Evolutionary conservation across 2,888 invertebrate species (phyloP).

Genomic region (Papilio elwesi): DNA sequence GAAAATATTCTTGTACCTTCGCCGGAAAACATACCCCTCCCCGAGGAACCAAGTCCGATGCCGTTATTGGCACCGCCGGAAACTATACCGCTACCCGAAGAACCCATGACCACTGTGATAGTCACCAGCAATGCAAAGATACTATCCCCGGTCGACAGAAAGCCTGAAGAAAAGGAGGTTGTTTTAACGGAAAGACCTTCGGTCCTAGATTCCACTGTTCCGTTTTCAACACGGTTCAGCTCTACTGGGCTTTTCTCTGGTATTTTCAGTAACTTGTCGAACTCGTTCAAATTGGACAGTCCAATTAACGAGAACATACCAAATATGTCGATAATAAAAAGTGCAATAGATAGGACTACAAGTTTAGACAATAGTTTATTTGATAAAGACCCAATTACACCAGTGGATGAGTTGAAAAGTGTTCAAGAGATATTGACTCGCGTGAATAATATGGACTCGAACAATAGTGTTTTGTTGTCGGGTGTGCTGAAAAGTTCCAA

Average conservation of each 20-base stretch:
- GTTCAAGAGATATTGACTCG: constrained; percentile 80
- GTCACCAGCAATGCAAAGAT: constrained; percentile 42
- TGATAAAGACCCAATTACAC: constrained; percentile 70
- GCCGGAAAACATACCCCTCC: constrained; percentile 71
- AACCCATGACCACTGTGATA: constrained; percentile 61
- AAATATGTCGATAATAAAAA: constrained; percentile 78
- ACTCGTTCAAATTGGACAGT: constrained; percentile 63
- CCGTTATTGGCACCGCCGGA: constrained; percentile 66
- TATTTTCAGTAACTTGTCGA: constrained; percentile 74
- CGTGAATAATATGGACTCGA: constrained; percentile 81
- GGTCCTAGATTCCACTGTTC: constrained; percentile 61
- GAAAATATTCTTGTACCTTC: constrained; percentile 72
- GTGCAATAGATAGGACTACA: constrained; percentile 81
- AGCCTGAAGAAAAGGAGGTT: constrained; percentile 49
- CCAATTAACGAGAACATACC: constrained; percentile 73
- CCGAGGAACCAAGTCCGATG: constrained; percentile 69
- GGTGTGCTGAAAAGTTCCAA: constrained; percentile 71
- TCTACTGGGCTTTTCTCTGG: constrained; percentile 77
- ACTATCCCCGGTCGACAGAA: constrained; percentile 29
- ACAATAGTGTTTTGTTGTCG: constrained; percentile 79
- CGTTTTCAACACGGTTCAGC: constrained; percentile 71
- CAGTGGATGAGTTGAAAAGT: constrained; percentile 75
- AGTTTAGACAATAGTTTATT: constrained; percentile 76
- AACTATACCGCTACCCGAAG: constrained; percentile 73
- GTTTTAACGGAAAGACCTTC: constrained; percentile 59